Conservation (phyloP, 1,140 invertebrate genomes). For the Tribolium madens region DNA sequence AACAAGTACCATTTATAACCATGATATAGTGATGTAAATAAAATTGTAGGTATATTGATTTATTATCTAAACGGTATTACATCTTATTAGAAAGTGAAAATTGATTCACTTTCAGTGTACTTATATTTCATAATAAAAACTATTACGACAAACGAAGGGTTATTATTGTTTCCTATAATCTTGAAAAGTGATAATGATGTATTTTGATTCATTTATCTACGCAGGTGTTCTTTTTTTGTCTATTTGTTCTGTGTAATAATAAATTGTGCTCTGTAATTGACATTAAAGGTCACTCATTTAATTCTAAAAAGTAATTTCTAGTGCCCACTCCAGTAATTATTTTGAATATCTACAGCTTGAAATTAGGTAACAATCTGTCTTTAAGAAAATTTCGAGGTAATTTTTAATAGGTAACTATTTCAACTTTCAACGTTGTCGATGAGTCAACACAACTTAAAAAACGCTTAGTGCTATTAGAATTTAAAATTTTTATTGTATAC, state of each 20-base stretch:
- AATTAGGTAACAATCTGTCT: too few relatives aligned
- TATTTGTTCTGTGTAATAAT: not conserved
- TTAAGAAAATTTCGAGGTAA: too few relatives aligned
- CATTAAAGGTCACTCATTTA: not conserved
- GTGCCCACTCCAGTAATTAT: too few relatives aligned
- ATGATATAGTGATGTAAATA: not conserved
- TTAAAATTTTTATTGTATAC: too few relatives aligned
- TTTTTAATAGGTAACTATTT: too few relatives aligned
- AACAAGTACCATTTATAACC: slow-evolving; percentile 5
- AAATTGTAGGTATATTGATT: slow-evolving; percentile 13
- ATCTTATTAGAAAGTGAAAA: slow-evolving; percentile 8
- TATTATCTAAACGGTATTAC: slow-evolving; percentile 4
- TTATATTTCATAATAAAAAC: not conserved
- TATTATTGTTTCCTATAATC: not conserved
- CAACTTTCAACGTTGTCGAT: too few relatives aligned
- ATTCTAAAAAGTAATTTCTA: too few relatives aligned
- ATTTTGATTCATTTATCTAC: not conserved
- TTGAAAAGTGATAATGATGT: not conserved
- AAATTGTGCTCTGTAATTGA: not conserved
- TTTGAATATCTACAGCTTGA: too few relatives aligned
- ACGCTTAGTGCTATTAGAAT: too few relatives aligned
- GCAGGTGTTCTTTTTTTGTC: not conserved
- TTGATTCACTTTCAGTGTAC: slow-evolving; percentile 7
- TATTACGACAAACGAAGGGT: not conserved
- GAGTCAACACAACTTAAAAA: too few relatives aligned